phyloP scores from a whole-genome alignment of 2,113 vertebrate species.

The Toxotes jaculatrix region DNA sequence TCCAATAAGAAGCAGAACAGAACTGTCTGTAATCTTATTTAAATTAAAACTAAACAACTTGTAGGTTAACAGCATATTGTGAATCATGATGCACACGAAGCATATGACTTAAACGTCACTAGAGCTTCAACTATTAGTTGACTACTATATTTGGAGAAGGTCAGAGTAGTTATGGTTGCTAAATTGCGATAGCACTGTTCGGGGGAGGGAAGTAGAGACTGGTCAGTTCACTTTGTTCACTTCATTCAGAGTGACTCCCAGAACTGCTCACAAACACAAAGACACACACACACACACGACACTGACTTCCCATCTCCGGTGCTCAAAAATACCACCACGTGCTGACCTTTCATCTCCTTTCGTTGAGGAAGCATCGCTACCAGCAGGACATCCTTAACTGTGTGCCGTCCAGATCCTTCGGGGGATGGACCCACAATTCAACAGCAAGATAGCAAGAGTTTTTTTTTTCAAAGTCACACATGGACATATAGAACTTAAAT shows the following conservation, averaged over 20 bases:
- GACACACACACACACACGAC: neutral
- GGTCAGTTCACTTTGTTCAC: neutral
- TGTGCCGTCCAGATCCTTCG: neutral
- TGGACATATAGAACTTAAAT: neutral
- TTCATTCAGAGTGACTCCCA: conserved; percentile 8
- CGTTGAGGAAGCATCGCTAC: conserved; percentile 51
- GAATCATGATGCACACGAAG: too few relatives aligned
- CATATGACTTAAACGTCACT: too few relatives aligned
- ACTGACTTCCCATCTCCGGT: conserved; percentile 15
- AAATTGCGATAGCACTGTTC: neutral
- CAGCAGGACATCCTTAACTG: conserved; percentile 64
- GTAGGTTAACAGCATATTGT: neutral
- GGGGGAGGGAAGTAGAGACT: neutral
- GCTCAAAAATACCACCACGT: conserved; percentile 24
- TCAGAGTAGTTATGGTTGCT: neutral
- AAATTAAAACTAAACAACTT: neutral
- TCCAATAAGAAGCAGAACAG: neutral
- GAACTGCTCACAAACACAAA: conserved; percentile 7
- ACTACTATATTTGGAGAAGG: neutral
- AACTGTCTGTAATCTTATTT: neutral
- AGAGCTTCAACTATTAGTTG: too few relatives aligned
- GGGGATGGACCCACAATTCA: conserved; percentile 23
- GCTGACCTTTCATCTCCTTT: conserved; percentile 52
- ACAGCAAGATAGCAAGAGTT: conserved; percentile 1
- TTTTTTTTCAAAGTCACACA: neutral